phyloP scores from a whole-genome alignment of 2,888 invertebrate genomes.

The Conops quadrifasciatus region DNA sequence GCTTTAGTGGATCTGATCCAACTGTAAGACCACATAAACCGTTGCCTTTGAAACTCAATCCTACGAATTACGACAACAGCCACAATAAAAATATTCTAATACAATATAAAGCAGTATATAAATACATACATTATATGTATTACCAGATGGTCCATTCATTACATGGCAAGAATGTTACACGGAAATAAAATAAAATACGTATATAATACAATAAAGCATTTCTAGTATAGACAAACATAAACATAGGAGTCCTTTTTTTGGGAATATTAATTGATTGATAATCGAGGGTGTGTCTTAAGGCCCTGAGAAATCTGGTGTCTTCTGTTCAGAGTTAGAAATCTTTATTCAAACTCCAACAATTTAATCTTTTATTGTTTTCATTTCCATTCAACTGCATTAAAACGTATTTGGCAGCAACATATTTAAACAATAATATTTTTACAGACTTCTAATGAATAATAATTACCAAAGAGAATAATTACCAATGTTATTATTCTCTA shows the following conservation, averaged over 20 bases:
- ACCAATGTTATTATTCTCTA: too few species aligned
- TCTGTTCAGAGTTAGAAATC: too few species aligned
- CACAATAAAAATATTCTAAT: background rate
- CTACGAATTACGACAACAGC: background rate
- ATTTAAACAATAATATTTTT: too few species aligned
- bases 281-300: background rate
- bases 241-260: background rate
- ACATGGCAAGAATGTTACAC: too few species aligned
- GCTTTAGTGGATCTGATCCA: background rate
- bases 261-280: background rate
- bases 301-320: too few species aligned
- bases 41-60: background rate
- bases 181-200: background rate
- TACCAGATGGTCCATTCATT: too few species aligned
- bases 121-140: too few species aligned
- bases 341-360: background rate
- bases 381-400: too few species aligned
- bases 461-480: too few species aligned
- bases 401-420: too few species aligned
- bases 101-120: background rate
- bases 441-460: too few species aligned
- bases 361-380: background rate
- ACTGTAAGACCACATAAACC: background rate
- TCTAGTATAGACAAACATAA: background rate
- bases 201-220: conserved; percentile 5